A percentile compares a stretch with the other conserved stretches of the same genome.
These are phyloP conservation scores for Antheraea pernyi DNA, from an alignment of 1,140 invertebrate species.

Conservation along the genomic window DNA sequence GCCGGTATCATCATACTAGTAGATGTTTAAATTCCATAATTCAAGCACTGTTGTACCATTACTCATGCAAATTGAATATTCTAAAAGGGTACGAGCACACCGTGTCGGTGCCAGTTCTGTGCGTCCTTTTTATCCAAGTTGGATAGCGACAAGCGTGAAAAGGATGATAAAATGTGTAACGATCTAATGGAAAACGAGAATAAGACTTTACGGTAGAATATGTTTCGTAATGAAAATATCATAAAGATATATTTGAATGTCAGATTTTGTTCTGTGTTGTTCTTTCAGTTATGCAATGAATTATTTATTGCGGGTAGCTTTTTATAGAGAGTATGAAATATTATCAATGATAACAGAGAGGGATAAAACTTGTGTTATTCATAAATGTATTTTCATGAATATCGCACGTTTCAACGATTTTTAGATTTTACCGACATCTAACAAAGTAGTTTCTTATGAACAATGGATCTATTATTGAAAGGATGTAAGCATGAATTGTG, in stretches of 20 bases:
- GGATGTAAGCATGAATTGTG: no score
- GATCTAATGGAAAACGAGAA: background rate
- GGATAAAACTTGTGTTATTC: background rate
- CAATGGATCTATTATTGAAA: no score
- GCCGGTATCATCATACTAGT: background rate
- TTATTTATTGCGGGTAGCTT: background rate
- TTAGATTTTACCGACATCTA: no score
- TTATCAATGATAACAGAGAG: background rate
- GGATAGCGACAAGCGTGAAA: background rate
- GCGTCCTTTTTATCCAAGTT: background rate
- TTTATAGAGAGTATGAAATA: background rate
- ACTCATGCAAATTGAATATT: slow-evolving; percentile 10
- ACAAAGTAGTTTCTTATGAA: no score
- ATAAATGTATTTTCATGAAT: background rate
- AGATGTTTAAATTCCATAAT: background rate
- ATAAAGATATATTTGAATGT: slow-evolving; percentile 27
- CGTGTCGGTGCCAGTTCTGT: background rate
- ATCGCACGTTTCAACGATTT: background rate
- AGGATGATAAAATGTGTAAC: background rate
- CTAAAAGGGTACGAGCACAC: background rate
- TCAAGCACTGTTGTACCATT: slow-evolving; percentile 9
- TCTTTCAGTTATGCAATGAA: background rate
- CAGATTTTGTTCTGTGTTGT: background rate
- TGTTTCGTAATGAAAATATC: slow-evolving; percentile 27
- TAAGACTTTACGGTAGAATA: background rate